Conservation (phyloP, 2,797 vertebrate genomes). For the Enteromius trimaculatus region DNA sequence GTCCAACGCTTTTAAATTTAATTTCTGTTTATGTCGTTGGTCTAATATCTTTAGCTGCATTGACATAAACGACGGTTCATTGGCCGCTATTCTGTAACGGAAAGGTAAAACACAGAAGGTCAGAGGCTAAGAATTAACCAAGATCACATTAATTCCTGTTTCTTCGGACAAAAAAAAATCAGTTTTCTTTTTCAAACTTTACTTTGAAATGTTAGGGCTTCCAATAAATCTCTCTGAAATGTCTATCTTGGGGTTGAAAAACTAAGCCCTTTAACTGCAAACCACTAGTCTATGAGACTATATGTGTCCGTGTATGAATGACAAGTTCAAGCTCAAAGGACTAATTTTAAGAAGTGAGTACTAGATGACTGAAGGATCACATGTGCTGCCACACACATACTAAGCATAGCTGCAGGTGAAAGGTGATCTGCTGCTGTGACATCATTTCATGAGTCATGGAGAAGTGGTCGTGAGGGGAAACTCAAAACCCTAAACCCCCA, state of each 20-base stretch:
- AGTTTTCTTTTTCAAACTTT: neutral
- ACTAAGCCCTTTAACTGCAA: neutral
- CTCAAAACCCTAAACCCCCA: slow-evolving; percentile 57
- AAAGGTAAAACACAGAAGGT: slow-evolving; percentile 21
- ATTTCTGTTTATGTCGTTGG: slow-evolving; percentile 95
- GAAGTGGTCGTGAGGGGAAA: slow-evolving; percentile 58
- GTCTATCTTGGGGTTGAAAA: neutral
- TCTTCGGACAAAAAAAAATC: neutral
- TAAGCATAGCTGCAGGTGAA: slow-evolving; percentile 63
- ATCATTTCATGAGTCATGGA: slow-evolving; percentile 75
- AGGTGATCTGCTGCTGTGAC: slow-evolving; percentile 67
- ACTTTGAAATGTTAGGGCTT: neutral
- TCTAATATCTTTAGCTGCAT: slow-evolving; percentile 93
- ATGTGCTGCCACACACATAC: slow-evolving; percentile 39
- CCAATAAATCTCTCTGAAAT: neutral
- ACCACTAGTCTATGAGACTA: neutral
- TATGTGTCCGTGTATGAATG: slow-evolving; percentile 17
- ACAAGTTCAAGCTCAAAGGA: slow-evolving; percentile 23
- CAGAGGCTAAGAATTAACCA: neutral
- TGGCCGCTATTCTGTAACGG: slow-evolving; percentile 90
- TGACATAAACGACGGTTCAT: slow-evolving; percentile 93
- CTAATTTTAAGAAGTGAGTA: slow-evolving; percentile 37
- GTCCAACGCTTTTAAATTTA: slow-evolving; percentile 95
- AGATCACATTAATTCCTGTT: neutral
- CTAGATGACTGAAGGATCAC: slow-evolving; percentile 43